These are phyloP conservation scores for Labia minor DNA, from an alignment of 2,888 invertebrate genomes.

Conservation along the genomic window DNA sequence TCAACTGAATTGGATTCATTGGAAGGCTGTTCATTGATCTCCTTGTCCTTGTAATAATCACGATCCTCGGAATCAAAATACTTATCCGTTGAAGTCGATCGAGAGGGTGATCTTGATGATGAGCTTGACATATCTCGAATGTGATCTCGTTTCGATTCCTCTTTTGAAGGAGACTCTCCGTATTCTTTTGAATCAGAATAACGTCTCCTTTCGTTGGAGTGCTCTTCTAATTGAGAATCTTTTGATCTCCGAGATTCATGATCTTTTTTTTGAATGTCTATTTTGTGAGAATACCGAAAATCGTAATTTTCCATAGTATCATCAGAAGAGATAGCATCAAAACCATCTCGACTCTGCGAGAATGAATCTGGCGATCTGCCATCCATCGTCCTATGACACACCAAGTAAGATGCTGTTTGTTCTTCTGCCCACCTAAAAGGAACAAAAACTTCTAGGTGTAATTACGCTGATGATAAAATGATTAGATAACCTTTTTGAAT, in stretches of 20 bases:
- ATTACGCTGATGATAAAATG: slow-evolving; percentile 24
- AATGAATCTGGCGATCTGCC: slow-evolving; percentile 13
- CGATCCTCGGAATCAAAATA: background rate
- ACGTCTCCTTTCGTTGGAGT: background rate
- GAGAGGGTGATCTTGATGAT: background rate
- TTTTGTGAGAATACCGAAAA: background rate
- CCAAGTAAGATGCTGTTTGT: slow-evolving; percentile 25
- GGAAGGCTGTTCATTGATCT: slow-evolving; percentile 16
- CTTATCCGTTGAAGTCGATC: background rate
- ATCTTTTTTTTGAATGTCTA: no score
- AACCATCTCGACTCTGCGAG: background rate
- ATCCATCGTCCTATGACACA: slow-evolving; percentile 29
- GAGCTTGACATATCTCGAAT: background rate
- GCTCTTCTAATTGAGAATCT: background rate
- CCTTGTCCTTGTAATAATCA: slow-evolving; percentile 15
- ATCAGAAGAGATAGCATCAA: background rate
- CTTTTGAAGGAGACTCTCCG: background rate
- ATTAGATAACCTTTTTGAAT: background rate
- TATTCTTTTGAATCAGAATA: background rate
- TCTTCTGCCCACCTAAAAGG: slow-evolving; percentile 25
- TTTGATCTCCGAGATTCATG: background rate
- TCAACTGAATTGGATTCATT: background rate
- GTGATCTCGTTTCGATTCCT: background rate
- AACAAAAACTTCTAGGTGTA: slow-evolving; percentile 27
- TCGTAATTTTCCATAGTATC: background rate